A percentile compares a stretch with the other conserved stretches of the same genome.
phyloP scores from a whole-genome alignment of 1,140 invertebrate genomes.

The Amphibalanus amphitrite region DNA sequence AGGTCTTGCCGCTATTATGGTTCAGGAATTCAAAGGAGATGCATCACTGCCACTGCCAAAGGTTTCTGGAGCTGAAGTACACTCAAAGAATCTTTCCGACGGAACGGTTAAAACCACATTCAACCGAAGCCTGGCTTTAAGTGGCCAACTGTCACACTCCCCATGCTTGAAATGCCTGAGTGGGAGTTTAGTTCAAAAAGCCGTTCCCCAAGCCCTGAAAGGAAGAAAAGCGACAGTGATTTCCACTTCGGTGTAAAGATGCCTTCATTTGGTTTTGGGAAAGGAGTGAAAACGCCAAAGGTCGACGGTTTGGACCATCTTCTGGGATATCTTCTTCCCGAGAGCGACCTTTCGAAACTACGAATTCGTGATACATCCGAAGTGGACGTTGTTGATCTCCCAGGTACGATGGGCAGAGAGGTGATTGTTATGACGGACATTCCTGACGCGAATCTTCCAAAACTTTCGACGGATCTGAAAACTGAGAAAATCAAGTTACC shows the following conservation, averaged over 20 bases:
- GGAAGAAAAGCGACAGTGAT: not conserved
- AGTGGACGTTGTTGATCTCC: not conserved
- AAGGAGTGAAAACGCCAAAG: slow-evolving; percentile 1
- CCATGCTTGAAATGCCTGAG: not conserved
- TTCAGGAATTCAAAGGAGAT: not conserved
- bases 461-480: not conserved
- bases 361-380: not conserved
- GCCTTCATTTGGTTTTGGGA: not conserved
- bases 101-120: not conserved
- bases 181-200: not conserved
- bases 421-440: not conserved
- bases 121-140: not conserved
- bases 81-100: not conserved
- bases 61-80: not conserved
- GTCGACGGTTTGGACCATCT: not conserved
- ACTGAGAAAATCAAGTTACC: not conserved
- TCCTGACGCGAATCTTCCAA: not conserved
- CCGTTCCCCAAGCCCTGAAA: not conserved
- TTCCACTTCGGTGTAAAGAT: not conserved
- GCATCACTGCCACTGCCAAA: not conserved
- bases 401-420: not conserved
- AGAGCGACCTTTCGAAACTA: not conserved
- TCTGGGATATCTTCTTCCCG: not conserved
- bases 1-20: not conserved
- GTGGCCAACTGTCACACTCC: not conserved